Evolutionary conservation across 2,113 vertebrate species (phyloP).

Genomic region (Emydura subglobosa): DNA sequence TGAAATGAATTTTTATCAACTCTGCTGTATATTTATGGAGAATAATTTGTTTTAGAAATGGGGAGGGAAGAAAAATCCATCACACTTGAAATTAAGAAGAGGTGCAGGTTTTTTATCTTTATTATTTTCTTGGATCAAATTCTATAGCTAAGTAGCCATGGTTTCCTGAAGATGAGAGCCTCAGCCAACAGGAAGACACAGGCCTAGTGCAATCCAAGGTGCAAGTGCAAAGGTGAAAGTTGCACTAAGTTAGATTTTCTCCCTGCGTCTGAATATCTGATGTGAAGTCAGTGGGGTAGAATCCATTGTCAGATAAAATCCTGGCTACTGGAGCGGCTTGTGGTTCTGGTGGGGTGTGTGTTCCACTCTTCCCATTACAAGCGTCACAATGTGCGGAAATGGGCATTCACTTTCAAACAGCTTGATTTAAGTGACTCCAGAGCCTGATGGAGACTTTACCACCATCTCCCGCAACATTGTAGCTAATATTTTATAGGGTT

Average conservation of each 20-base stretch:
- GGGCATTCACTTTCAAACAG: conserved; percentile 56
- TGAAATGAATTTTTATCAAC: neutral
- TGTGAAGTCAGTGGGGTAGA: neutral
- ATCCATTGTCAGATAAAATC: conserved; percentile 1
- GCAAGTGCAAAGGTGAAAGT: neutral
- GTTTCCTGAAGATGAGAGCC: neutral
- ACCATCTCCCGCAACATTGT: neutral
- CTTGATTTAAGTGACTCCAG: conserved; percentile 61
- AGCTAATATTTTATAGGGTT: conserved; percentile 47
- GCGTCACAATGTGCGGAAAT: conserved; percentile 51
- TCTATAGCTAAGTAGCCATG: neutral
- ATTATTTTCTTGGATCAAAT: neutral
- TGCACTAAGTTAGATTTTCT: neutral
- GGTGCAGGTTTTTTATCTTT: neutral
- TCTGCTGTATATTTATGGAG: neutral
- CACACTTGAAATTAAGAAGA: conserved; percentile 16
- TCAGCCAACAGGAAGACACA: neutral
- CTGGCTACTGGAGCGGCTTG: neutral
- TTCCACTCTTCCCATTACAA: neutral
- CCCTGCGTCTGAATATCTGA: neutral
- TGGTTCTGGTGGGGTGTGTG: conserved; percentile 30
- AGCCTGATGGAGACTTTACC: conserved; percentile 56
- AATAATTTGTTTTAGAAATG: conserved; percentile 42
- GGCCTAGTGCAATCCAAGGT: neutral
- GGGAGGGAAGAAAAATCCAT: neutral